Evolutionary conservation across 2,797 vertebrate species (phyloP).

Genomic region (Leuciscus waleckii): DNA sequence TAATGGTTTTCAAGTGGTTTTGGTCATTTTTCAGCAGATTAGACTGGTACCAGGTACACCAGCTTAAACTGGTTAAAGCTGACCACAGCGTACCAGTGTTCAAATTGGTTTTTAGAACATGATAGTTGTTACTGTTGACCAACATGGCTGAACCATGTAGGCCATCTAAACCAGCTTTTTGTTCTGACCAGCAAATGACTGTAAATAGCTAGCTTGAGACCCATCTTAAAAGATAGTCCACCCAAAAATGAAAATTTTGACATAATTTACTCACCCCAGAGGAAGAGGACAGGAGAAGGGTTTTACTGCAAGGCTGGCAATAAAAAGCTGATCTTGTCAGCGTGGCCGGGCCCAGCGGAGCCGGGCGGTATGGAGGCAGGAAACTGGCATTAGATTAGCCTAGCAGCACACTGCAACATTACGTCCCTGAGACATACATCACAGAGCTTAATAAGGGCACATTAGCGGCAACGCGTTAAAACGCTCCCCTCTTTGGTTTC

Average conservation of each 20-base stretch:
- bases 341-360: conserved; percentile 14
- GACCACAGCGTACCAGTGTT: background rate
- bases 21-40: background rate
- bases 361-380: conserved; percentile 37
- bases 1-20: background rate
- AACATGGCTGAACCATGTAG: too few relatives aligned
- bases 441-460: conserved; percentile 57
- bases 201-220: background rate
- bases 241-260: background rate
- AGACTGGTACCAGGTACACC: background rate
- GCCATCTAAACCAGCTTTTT: background rate
- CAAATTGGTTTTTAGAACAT: background rate
- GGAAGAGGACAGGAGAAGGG: conserved; percentile 6
- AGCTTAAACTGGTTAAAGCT: background rate
- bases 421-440: conserved; percentile 59
- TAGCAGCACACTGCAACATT: conserved; percentile 57
- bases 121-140: background rate
- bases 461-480: conserved; percentile 29
- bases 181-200: background rate
- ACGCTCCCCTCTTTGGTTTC: background rate
- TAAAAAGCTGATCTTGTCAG: conserved; percentile 57
- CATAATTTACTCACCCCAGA: background rate
- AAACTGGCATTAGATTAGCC: conserved; percentile 64
- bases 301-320: conserved; percentile 46
- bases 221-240: background rate